Base-by-base conservation (phyloP, 2,797 vertebrate genomes). In the Neostethus bicornis region DNA sequence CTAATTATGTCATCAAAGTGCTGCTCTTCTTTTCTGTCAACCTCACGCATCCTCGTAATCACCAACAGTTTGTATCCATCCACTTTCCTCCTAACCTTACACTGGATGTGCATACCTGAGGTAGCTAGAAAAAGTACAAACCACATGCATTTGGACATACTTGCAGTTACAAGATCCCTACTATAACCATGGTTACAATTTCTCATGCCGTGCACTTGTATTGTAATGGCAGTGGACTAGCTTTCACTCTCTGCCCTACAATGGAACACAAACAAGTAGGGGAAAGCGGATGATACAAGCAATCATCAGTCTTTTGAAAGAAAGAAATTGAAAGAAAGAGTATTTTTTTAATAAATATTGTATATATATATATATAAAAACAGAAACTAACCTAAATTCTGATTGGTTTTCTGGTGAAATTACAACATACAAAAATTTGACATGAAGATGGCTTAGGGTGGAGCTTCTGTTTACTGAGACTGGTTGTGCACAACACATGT, bases 1-100 rank as follows among this genome's bases (percentile, higher is more conserved):
- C 64, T 64, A 52, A 65, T 50, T 7, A 49, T 20, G 50, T 79
- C 89, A 91, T 91, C 90, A 91, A 92, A 92, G 88, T 85, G 79
- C 87, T 87, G 65, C 79, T 83, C 62, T 71, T 51, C 60, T 61
- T 78, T 37, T 52, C 73, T 75, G 58, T 74, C 80, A 60, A 69
- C 54, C 61, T 75, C 59, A 16, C 37, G 13, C 77, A 56, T 65
- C 63, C 67, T 57, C 31, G 1, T 81, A 73, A 80, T 76, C 72
- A 76, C 51, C 72, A 71, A 56, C 75, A 63, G 58, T 74, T 73
- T 85, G 79, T 86, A 75, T 87, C 75, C 65, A 59, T 87, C 79
- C 74, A 1, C 69, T 73, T 73, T 79, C 68, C 61, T 66, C 75
- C 55, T 65, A 66, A 32, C 61, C 62, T 65, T 29, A n/a, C 53